Conservation (phyloP, 2,888 invertebrate species). For the Cephus pulcher region DNA sequence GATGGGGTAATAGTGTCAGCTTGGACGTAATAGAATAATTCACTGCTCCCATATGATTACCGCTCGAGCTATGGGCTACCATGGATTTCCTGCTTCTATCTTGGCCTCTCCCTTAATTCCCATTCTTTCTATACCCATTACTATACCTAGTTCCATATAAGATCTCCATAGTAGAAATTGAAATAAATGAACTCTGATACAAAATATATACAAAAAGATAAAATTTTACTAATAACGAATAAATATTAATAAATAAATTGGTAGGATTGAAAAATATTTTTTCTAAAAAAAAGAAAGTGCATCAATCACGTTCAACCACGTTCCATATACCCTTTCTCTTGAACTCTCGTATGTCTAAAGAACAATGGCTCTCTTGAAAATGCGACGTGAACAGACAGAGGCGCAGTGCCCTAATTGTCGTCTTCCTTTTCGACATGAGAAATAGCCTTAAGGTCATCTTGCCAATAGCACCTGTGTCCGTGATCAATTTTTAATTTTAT, state of each 20-base stretch:
- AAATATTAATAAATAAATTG: not conserved
- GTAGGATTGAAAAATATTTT: not conserved
- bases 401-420: constrained; percentile 61
- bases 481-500: not conserved
- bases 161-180: not conserved
- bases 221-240: not conserved
- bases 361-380: constrained; percentile 13
- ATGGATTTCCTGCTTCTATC: constrained; percentile 18
- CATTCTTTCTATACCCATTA: not conserved
- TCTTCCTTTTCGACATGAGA: constrained; percentile 47
- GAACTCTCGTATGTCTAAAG: not conserved
- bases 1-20: constrained; percentile 39
- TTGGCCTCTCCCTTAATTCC: not conserved
- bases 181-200: not conserved
- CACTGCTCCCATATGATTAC: constrained; percentile 32
- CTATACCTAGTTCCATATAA: not conserved
- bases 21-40: constrained; percentile 42
- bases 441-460: too few species aligned
- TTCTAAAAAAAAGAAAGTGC: not conserved
- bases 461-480: not conserved
- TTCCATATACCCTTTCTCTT: not conserved
- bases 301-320: not conserved
- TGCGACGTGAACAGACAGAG: constrained; percentile 40
- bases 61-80: constrained; percentile 18
- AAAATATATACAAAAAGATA: not conserved